Evolutionary conservation across 2,888 invertebrate genomes (phyloP).

Genomic region (Capitulum mitella): DNA sequence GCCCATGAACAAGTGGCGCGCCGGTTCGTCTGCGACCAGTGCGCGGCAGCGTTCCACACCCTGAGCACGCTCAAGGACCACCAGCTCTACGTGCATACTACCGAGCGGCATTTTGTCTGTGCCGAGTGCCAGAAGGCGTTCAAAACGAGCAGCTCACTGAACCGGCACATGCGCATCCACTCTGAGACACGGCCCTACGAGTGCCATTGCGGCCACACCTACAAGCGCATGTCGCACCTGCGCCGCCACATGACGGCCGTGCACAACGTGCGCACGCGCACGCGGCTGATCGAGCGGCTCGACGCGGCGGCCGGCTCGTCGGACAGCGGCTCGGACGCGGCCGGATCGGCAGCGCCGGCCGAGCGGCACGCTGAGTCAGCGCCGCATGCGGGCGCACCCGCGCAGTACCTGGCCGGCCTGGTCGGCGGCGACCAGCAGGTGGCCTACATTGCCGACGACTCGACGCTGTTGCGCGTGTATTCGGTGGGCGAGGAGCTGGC

Average conservation of each 20-base stretch:
- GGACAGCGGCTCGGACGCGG: neutral
- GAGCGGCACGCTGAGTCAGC: neutral
- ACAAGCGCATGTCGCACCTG: constrained; percentile 22
- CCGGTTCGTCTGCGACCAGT: constrained; percentile 22
- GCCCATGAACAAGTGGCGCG: neutral
- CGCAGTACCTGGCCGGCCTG: neutral
- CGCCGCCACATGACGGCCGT: constrained; percentile 12
- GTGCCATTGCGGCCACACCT: constrained; percentile 20
- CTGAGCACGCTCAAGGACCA: constrained; percentile 25
- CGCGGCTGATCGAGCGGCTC: constrained; percentile 1
- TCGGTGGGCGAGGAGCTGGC: neutral
- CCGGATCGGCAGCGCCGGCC: neutral
- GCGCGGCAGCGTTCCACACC: constrained; percentile 23
- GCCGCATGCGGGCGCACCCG: neutral
- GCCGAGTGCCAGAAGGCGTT: constrained; percentile 18
- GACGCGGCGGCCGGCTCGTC: neutral
- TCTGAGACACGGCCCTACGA: constrained; percentile 1
- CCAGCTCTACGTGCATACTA: constrained; percentile 19
- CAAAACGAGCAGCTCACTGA: constrained; percentile 22
- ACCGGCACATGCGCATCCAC: constrained; percentile 10
- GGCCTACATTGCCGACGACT: neutral
- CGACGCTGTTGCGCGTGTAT: neutral
- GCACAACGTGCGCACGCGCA: constrained; percentile 17
- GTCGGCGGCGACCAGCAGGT: neutral
- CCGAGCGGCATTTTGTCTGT: neutral